phyloP scores from a whole-genome alignment of 2,888 invertebrate species.

The Drosophila kokeensis region DNA sequence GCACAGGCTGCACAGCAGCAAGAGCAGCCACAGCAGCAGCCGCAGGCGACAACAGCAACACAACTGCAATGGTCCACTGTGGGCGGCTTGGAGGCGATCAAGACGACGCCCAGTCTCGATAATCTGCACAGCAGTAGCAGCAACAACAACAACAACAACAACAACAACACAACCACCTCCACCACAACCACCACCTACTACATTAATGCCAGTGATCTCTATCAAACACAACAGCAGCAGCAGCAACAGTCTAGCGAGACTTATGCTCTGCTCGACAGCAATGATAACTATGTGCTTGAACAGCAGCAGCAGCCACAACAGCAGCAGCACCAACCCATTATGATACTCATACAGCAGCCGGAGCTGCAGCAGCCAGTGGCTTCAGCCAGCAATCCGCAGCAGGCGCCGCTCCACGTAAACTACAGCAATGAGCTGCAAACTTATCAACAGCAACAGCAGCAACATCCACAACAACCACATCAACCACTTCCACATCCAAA shows the following conservation, averaged over 20 bases:
- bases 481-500: conserved; percentile 14
- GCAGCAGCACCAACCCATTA: conserved; percentile 64
- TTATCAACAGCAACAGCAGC: conserved; percentile 12
- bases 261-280: conserved; percentile 61
- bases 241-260: conserved; percentile 34
- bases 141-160: conserved; percentile 14
- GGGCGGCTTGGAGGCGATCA: conserved; percentile 67
- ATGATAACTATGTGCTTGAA: conserved; percentile 74
- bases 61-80: conserved; percentile 70
- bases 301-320: conserved; percentile 30
- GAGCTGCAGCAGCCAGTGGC: conserved; percentile 64
- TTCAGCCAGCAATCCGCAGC: conserved; percentile 73
- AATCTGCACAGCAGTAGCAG: conserved; percentile 6
- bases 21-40: neutral
- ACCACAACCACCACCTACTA: conserved; percentile 69
- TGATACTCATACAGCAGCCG: conserved; percentile 73
- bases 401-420: conserved; percentile 63
- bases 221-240: conserved; percentile 59
- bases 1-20: conserved; percentile 28
- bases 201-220: conserved; percentile 73
- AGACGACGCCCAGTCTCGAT: conserved; percentile 45
- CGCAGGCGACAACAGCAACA: conserved; percentile 15
- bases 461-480: neutral
- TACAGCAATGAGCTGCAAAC: conserved; percentile 23
- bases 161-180: conserved; percentile 14